A percentile compares a stretch with the other conserved stretches of the same genome.
Evolutionary conservation across 1,140 invertebrate species (phyloP).

Genomic region (Drosophila mojavensis): DNA sequence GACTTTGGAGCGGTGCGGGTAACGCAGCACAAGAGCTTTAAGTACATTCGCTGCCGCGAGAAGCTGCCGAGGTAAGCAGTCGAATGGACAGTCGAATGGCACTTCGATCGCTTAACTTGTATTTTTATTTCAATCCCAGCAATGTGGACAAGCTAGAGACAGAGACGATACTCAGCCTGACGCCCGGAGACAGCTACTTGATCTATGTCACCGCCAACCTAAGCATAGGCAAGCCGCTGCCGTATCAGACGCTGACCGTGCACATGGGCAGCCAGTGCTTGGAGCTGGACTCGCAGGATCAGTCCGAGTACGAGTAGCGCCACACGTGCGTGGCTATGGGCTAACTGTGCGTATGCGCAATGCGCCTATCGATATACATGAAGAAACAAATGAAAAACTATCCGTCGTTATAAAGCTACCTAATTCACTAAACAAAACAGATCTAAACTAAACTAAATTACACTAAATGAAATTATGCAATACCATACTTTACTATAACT

Average conservation of each 20-base stretch:
- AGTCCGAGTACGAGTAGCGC: slow-evolving; percentile 63
- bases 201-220: slow-evolving; percentile 81
- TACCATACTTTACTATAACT: slow-evolving; percentile 53
- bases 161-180: slow-evolving; percentile 72
- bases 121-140: not conserved
- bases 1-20: slow-evolving; percentile 73
- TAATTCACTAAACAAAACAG: slow-evolving; percentile 52
- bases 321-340: too few species aligned
- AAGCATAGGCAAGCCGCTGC: slow-evolving; percentile 70
- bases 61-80: slow-evolving; percentile 58
- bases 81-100: not conserved
- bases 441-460: slow-evolving; percentile 34
- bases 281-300: slow-evolving; percentile 65
- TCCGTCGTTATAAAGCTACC: slow-evolving; percentile 82
- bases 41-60: slow-evolving; percentile 71
- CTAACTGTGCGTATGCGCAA: slow-evolving; percentile 5
- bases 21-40: slow-evolving; percentile 68
- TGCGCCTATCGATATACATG: not conserved
- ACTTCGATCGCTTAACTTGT: not conserved
- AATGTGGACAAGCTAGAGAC: slow-evolving; percentile 68
- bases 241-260: slow-evolving; percentile 75
- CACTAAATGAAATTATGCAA: slow-evolving; percentile 32
- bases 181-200: slow-evolving; percentile 73
- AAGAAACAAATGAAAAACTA: slow-evolving; percentile 53
- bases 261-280: slow-evolving; percentile 71